Conservation (phyloP, 2,888 invertebrate genomes). For the Coecobrya sp. region DNA sequence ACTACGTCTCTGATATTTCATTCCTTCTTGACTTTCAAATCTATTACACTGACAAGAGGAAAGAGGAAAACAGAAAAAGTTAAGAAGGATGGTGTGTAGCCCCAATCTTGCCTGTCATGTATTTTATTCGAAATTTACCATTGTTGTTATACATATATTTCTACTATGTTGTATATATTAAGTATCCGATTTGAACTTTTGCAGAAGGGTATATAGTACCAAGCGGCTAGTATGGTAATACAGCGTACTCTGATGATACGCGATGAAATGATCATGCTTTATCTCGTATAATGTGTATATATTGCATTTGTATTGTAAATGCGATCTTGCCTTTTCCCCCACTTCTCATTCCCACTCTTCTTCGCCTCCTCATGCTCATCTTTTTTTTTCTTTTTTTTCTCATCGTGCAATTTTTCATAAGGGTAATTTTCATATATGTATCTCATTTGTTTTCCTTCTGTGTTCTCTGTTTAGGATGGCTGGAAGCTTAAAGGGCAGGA, state of each 20-base stretch:
- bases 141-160: conserved; percentile 61
- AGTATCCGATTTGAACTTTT: conserved; percentile 45
- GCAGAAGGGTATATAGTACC: conserved; percentile 1
- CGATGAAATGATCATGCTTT: conserved; percentile 61
- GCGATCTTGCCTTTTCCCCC: conserved; percentile 24
- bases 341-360: not conserved
- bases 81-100: conserved; percentile 74
- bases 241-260: conserved; percentile 29
- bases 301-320: conserved; percentile 61
- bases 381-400: conserved; percentile 62
- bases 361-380: conserved; percentile 23
- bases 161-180: conserved; percentile 33
- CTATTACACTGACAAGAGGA: conserved; percentile 79
- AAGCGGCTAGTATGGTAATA: conserved; percentile 18
- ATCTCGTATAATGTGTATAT: conserved; percentile 51
- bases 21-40: conserved; percentile 82
- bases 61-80: conserved; percentile 65
- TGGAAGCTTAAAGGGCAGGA: not conserved
- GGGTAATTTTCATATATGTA: conserved; percentile 62
- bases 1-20: conserved; percentile 82
- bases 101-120: conserved; percentile 77
- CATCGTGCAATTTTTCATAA: conserved; percentile 75
- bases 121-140: conserved; percentile 79
- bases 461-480: not conserved
- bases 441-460: conserved; percentile 57